Conservation (phyloP, 2,888 invertebrate species). For the Agrochola lychnidis region DNA sequence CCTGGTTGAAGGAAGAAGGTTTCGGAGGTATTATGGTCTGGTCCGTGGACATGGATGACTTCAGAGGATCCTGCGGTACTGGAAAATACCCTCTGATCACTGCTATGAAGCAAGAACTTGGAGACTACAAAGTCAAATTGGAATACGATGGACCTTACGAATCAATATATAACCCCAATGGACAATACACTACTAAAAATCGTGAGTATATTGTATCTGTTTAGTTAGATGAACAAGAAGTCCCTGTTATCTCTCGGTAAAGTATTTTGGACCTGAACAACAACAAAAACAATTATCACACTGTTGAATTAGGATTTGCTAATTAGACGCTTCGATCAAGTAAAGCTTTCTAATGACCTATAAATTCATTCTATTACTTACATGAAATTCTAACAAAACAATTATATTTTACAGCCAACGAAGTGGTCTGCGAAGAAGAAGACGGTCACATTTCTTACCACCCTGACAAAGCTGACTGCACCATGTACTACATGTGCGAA, state of each 20-base stretch:
- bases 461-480: slow-evolving; percentile 96
- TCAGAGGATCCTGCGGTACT: slow-evolving; percentile 96
- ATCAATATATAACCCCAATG: slow-evolving; percentile 91
- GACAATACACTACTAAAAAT: slow-evolving; percentile 96
- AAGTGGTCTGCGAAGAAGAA: slow-evolving; percentile 97
- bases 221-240: background rate
- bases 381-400: background rate
- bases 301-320: background rate
- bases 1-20: slow-evolving; percentile 98
- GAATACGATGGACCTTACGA: slow-evolving; percentile 97
- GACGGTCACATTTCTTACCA: slow-evolving; percentile 99
- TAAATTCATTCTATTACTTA: background rate
- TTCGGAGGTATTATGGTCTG: slow-evolving; percentile 99
- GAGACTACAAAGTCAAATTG: slow-evolving; percentile 94
- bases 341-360: background rate
- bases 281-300: background rate
- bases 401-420: slow-evolving; percentile 92
- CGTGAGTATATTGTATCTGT: slow-evolving; percentile 91
- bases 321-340: background rate
- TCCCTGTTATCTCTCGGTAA: background rate
- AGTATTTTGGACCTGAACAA: background rate
- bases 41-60: slow-evolving; percentile 99
- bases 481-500: slow-evolving; percentile 99
- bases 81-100: slow-evolving; percentile 97
- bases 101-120: slow-evolving; percentile 96